Evolutionary conservation across 92 coral and sea anemone genomes (phyloP), one percentile per base, ranked within the genome.

Genomic region (Palythoa grandiflora): DNA sequence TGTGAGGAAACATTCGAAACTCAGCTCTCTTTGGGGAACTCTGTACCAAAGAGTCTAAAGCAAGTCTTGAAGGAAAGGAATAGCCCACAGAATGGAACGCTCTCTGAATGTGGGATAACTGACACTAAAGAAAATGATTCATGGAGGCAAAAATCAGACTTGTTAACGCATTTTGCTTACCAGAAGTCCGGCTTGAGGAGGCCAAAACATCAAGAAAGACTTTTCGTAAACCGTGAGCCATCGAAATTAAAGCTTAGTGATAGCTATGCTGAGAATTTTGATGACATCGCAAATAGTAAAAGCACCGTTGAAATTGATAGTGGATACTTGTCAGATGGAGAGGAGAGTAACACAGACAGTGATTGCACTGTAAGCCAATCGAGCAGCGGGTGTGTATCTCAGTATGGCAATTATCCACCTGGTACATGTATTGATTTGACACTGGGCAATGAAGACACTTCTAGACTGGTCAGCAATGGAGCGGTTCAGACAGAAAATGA

Each of bases 311-410:
- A 90, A 38, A 77, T 87, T 76, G 98, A 94, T 20, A 94, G 98
- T 77, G 98, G 98, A 37, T 94, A 93, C 79, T 48, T 94, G 83
- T 94, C 98, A 20, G 98, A 94, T 68, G 90, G 68, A 9, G 97
- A 92, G 60, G 91, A 83, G 73, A 93, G 93, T n/a, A 63, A 7
- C 50, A 91, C 96, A 38, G 96, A 93, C 70, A 57, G 93, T 20
- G 94, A 87, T 65, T 28, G 36, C 13, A 57, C 52, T 16, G 36
- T 21, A 5, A 36, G 68, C 20, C 84, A 55, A 37, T 79, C 48
- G 14, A 61, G 73, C 84, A 60, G 54, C 39, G 84, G 84, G 39
- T 61, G 73, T 79, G 73, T 79, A 55, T 79, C 21, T 21, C 70
- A 63, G 35, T 6, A 4, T 63, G 28, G 20, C 70, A 63, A n/a